Conservation (phyloP, 2,797 vertebrate species). For the Huso huso region DNA sequence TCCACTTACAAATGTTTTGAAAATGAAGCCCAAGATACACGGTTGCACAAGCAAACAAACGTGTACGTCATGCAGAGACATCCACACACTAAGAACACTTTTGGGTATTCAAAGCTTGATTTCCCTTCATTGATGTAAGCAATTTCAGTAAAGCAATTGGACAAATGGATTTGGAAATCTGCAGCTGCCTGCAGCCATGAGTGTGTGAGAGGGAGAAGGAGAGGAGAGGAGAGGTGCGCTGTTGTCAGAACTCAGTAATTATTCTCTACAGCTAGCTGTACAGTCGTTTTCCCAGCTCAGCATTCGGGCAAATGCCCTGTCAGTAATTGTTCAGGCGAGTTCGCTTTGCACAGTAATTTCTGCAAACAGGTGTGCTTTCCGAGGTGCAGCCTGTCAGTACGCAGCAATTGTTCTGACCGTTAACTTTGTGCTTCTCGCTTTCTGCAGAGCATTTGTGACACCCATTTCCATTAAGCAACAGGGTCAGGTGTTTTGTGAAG, state of each 20-base stretch:
- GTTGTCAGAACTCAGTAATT: neutral
- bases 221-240: constrained; percentile 42
- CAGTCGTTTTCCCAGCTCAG: neutral
- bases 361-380: constrained; percentile 5
- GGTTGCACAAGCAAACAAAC: no score
- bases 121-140: neutral
- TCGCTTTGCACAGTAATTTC: neutral
- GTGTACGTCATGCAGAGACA: no score
- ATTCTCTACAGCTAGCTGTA: neutral
- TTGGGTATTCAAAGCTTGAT: no score
- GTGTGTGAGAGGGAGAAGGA: constrained; percentile 27
- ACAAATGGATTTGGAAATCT: neutral
- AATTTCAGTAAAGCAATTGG: neutral
- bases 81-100: no score
- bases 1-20: no score
- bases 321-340: neutral
- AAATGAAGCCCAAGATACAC: no score
- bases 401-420: neutral
- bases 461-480: neutral
- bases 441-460: neutral
- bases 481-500: constrained; percentile 1
- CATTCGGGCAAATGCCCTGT: constrained; percentile 3
- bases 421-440: neutral
- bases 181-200: neutral
- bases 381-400: neutral